Base-by-base conservation (phyloP, 35 echinoderm and acorn worm genomes). In the Patiria miniata region DNA sequence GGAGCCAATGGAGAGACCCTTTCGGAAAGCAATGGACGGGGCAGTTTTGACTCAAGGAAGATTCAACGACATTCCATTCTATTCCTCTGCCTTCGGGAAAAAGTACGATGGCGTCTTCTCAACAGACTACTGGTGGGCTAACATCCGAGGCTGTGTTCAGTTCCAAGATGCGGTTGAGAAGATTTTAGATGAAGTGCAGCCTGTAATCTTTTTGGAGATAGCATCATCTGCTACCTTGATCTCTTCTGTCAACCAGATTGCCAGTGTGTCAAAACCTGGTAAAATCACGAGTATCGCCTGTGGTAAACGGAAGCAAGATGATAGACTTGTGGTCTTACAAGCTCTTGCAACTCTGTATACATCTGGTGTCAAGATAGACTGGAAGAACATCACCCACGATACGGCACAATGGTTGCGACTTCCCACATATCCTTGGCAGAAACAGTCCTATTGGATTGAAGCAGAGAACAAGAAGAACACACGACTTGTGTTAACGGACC, bases 111-210 rank as follows among this genome's bases (percentile, higher is more conserved):
- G 91, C 59, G 88, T 84, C 44, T 94, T 97, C 77, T 80, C 82
- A 34, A 89, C 85, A n/a, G 86, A 90, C 7, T 97, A 94, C 44
- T 97, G 95, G 95, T 97, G 95, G 95, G 58, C 78, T 5, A 97
- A 97, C 59, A 97, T 97, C 32, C 78, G 95, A 19, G 93, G 93
- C 65, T 36, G 78, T 12, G 95, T 97, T 26, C 79, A 81, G 30
- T 97, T 97, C 56, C 80, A 89, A 55, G 68, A 80, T 21, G 95
- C 95, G 4, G 85, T 97, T 40, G 92, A 91, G 56, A 51, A 44
- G 30, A 86, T 97, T 52, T 58, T 97, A 12, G 77, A 38, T 56
- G 92, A 97, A 34, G 51, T 87, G 22, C 39, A 94, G 2, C 39
- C 87, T 32, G 84, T 69, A n/a, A 82, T 97, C 4, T 97, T 97